Percentiles rank a stretch among this genome's conserved stretches.
Conservation (phyloP, 2,888 invertebrate genomes). For the Malacosoma neustria region DNA sequence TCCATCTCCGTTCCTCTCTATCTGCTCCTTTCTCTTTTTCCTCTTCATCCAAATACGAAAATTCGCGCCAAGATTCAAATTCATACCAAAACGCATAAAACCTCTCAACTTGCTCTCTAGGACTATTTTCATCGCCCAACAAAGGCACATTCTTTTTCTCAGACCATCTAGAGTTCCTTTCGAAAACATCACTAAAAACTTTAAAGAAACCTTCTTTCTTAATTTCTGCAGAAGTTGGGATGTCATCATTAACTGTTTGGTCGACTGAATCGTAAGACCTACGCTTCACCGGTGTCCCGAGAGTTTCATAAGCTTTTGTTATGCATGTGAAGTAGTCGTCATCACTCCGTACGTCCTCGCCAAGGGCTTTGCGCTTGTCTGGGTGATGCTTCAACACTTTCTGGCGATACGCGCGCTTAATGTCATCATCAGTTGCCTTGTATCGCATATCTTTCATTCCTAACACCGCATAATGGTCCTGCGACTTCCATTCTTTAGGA, state of each 20-base stretch:
- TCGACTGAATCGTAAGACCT: slow-evolving; percentile 98
- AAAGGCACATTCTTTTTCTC: slow-evolving; percentile 89
- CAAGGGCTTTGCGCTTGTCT: slow-evolving; percentile 95
- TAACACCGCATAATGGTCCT: slow-evolving; percentile 97
- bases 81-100: slow-evolving; percentile 99
- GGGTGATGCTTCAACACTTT: slow-evolving; percentile 93
- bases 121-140: slow-evolving; percentile 84
- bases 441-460: slow-evolving; percentile 89
- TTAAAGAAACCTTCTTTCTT: slow-evolving; percentile 87
- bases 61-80: slow-evolving; percentile 99
- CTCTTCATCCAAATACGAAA: slow-evolving; percentile 98
- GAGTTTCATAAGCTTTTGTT: slow-evolving; percentile 95
- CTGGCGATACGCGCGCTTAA: slow-evolving; percentile 92
- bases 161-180: slow-evolving; percentile 92
- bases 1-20: slow-evolving; percentile 97
- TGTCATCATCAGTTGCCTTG: slow-evolving; percentile 93
- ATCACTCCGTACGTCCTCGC: slow-evolving; percentile 90
- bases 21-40: slow-evolving; percentile 98
- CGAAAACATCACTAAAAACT: slow-evolving; percentile 79
- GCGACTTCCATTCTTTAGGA: slow-evolving; percentile 98
- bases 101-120: slow-evolving; percentile 88
- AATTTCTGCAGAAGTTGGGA: slow-evolving; percentile 84
- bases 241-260: slow-evolving; percentile 91
- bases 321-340: slow-evolving; percentile 99
- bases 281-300: slow-evolving; percentile 86